These are phyloP conservation scores for Festucalex cinctus DNA, from an alignment of 2,113 vertebrate genomes.

Conservation along the genomic window DNA sequence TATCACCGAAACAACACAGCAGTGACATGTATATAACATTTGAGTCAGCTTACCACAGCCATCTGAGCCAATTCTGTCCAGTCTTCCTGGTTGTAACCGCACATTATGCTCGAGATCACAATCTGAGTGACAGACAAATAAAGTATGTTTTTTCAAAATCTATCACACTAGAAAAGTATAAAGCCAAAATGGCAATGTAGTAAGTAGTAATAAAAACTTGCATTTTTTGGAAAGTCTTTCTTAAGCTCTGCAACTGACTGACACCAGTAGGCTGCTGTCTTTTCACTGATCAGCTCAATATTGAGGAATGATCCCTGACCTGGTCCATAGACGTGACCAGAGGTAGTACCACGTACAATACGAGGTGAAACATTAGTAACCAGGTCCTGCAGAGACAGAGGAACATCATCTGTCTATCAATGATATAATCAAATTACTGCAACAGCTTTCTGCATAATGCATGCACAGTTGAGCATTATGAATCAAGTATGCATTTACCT, in stretches of 20 bases:
- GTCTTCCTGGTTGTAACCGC: conserved; percentile 82
- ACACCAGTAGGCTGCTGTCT: conserved; percentile 91
- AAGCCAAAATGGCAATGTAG: neutral
- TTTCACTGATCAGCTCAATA: conserved; percentile 92
- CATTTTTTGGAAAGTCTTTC: conserved; percentile 84
- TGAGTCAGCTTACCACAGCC: conserved; percentile 77
- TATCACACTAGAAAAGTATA: neutral
- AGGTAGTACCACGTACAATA: conserved; percentile 88
- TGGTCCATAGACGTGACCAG: conserved; percentile 81
- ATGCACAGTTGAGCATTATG: neutral
- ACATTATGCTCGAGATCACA: conserved; percentile 91
- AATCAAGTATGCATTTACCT: conserved; percentile 65
- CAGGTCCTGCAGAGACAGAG: conserved; percentile 76
- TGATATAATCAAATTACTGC: neutral
- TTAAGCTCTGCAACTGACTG: conserved; percentile 82
- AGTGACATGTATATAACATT: neutral
- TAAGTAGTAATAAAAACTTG: conserved; percentile 35
- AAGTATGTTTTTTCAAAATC: neutral
- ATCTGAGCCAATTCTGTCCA: conserved; percentile 84
- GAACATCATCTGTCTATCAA: neutral
- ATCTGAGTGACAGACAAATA: conserved; percentile 64
- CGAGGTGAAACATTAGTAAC: conserved; percentile 93
- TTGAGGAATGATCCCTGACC: conserved; percentile 89
- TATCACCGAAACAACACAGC: neutral
- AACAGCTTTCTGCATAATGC: neutral